Conservation (phyloP, 2,888 invertebrate species). For the Cyaniris semiargus region DNA sequence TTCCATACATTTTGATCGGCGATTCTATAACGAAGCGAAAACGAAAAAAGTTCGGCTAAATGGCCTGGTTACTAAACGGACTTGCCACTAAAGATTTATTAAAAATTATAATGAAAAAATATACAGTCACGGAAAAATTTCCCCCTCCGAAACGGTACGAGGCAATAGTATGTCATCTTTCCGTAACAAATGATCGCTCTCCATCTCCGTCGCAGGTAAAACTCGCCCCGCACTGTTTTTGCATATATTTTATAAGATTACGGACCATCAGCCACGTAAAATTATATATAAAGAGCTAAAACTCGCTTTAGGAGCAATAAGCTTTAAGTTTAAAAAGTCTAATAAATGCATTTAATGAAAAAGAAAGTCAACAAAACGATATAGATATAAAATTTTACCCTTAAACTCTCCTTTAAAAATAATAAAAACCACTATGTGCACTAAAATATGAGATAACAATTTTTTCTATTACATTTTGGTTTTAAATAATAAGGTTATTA, state of each 20-base stretch:
- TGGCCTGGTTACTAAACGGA: no score
- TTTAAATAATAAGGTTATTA: background rate
- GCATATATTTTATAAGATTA: constrained; percentile 49
- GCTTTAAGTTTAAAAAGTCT: background rate
- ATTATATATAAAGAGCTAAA: constrained; percentile 45
- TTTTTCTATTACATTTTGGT: no score
- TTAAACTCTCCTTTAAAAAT: no score
- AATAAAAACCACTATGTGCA: no score
- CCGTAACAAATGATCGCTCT: constrained; percentile 72
- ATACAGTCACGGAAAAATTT: constrained; percentile 34
- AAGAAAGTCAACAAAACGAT: no score
- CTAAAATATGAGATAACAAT: no score
- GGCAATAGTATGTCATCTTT: constrained; percentile 78
- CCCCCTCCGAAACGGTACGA: constrained; percentile 37
- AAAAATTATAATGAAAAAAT: background rate
- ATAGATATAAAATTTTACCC: no score
- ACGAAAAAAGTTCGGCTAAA: no score
- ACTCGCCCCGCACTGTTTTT: constrained; percentile 61
- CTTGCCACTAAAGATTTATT: background rate
- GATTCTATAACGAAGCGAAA: no score
- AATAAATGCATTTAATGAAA: background rate
- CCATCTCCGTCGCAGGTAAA: constrained; percentile 49
- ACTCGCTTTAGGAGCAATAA: no score
- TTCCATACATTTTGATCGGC: no score
- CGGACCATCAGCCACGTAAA: constrained; percentile 35